phyloP scores from a whole-genome alignment of 1,140 invertebrate genomes.

The Bradynema listronoti region DNA sequence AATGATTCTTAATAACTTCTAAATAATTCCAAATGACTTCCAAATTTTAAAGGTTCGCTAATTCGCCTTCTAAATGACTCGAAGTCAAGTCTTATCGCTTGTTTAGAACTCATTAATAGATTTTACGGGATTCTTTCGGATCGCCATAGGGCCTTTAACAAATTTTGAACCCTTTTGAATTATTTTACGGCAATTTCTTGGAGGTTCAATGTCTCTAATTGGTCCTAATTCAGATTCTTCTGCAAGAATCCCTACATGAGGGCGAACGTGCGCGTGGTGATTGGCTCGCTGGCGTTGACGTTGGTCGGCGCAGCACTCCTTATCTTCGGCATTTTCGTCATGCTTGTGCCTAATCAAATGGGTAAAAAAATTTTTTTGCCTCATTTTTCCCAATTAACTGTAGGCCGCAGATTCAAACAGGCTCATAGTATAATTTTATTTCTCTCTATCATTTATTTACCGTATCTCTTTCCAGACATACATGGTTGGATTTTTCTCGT shows the following conservation, averaged over 20 bases:
- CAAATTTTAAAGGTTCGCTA: background rate
- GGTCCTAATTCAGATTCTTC: slow-evolving; percentile 30
- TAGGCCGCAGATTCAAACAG: background rate
- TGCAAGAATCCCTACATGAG: slow-evolving; percentile 34
- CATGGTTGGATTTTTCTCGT: slow-evolving; percentile 48
- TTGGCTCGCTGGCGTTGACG: slow-evolving; percentile 38
- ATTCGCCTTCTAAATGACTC: slow-evolving; percentile 12
- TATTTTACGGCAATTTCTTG: too few relatives aligned
- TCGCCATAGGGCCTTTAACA: too few relatives aligned
- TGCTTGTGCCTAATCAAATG: slow-evolving; percentile 41
- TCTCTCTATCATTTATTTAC: background rate
- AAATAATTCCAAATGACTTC: background rate
- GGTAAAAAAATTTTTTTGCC: slow-evolving; percentile 17
- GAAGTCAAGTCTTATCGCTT: background rate
- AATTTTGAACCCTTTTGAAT: background rate
- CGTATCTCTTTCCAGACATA: slow-evolving; percentile 28
- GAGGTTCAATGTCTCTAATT: too few relatives aligned
- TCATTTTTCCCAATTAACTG: slow-evolving; percentile 2
- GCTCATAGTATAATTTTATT: background rate
- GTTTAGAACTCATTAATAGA: background rate
- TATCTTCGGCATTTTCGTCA: slow-evolving; percentile 36
- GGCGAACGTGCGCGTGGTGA: slow-evolving; percentile 42
- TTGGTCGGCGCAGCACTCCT: slow-evolving; percentile 31
- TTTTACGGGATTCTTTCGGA: background rate
- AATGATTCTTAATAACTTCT: background rate